phyloP scores from a whole-genome alignment of 2,797 vertebrate genomes.

The Parambassis ranga region DNA sequence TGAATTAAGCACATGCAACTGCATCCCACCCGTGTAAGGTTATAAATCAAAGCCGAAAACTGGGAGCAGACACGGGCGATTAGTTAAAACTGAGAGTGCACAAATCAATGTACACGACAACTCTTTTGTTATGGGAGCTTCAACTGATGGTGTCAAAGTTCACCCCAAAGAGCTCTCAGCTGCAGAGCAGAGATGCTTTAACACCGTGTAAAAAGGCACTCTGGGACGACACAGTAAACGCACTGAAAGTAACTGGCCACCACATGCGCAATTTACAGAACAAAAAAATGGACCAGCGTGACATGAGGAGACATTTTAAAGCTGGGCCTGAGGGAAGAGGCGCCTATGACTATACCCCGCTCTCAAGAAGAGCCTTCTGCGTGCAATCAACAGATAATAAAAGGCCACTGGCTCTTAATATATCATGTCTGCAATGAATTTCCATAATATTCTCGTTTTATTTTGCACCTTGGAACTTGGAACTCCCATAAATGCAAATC shows the following conservation, averaged over 20 bases:
- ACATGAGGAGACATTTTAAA: constrained; percentile 13
- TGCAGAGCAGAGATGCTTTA: constrained; percentile 11
- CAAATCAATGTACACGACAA: neutral
- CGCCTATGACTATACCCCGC: neutral
- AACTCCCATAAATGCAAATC: constrained; percentile 56
- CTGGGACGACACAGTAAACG: neutral
- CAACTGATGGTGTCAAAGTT: constrained; percentile 17
- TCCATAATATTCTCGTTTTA: constrained; percentile 46
- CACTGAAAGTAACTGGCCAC: neutral
- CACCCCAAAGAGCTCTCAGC: constrained; percentile 12
- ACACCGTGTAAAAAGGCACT: constrained; percentile 11
- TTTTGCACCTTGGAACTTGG: constrained; percentile 38
- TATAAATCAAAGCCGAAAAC: neutral
- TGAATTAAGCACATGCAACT: too few relatives aligned
- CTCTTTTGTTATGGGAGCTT: neutral
- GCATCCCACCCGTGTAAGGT: neutral
- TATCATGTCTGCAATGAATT: constrained; percentile 42
- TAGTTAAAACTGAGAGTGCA: neutral
- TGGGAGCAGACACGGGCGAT: neutral
- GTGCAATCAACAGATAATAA: constrained; percentile 40
- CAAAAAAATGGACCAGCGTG: neutral
- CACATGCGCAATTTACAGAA: neutral
- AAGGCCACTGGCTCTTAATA: constrained; percentile 29
- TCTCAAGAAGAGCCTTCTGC: constrained; percentile 9
- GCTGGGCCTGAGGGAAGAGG: neutral